Percentiles rank a stretch among this genome's conserved stretches.
Evolutionary conservation across 1,140 invertebrate genomes (phyloP).

Genomic region (Melipona quadrifasciata): DNA sequence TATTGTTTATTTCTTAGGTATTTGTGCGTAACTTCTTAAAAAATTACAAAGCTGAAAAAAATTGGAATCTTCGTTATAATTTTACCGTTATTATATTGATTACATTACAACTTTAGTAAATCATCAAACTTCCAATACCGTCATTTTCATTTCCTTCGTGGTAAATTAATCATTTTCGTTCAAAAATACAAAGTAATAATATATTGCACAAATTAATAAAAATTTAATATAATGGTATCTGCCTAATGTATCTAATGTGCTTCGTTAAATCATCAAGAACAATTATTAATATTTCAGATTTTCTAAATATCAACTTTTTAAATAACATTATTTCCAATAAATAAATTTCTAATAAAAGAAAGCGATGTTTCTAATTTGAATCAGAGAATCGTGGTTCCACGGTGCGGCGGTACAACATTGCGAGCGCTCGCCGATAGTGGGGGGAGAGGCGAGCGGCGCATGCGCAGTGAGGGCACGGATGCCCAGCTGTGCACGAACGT

Average conservation of each 20-base stretch:
- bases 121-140: neutral
- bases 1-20: too few species aligned
- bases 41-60: neutral
- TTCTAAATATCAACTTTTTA: too few species aligned
- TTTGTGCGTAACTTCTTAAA: neutral
- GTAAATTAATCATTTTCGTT: neutral
- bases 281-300: neutral
- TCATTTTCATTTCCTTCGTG: neutral
- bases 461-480: conserved; percentile 10
- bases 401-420: neutral
- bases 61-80: neutral
- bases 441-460: neutral
- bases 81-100: neutral
- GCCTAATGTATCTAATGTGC: neutral
- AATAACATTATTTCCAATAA: too few species aligned
- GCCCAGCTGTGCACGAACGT: conserved; percentile 49
- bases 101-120: neutral
- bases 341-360: too few species aligned
- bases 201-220: neutral
- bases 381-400: neutral
- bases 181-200: neutral
- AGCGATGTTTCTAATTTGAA: neutral
- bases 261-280: neutral
- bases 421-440: neutral
- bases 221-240: too few species aligned